Percentiles rank a stretch among this genome's conserved stretches.
Evolutionary conservation across 2,888 invertebrate genomes (phyloP).

Genomic region (Arrhopalites spinosus): DNA sequence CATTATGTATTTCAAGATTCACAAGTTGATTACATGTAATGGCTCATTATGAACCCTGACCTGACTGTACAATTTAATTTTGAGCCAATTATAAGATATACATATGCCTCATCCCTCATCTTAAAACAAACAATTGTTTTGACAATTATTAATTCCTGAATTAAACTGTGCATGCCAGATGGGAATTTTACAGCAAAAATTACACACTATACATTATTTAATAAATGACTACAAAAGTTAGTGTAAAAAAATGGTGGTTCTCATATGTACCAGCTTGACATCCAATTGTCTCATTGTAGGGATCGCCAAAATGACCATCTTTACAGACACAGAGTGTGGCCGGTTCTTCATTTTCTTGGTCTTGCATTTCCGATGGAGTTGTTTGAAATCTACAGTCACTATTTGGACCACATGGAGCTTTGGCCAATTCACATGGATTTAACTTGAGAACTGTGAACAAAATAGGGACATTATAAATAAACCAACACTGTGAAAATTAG

Average conservation of each 20-base stretch:
- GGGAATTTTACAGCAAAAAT: neutral
- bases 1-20: too few species aligned
- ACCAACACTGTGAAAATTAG: too few species aligned
- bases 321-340: slow-evolving; percentile 57
- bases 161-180: too few species aligned
- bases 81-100: too few species aligned
- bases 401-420: slow-evolving; percentile 56
- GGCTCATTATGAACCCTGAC: too few species aligned
- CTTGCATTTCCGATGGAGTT: slow-evolving; percentile 50
- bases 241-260: too few species aligned
- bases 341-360: slow-evolving; percentile 47
- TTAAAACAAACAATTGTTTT: too few species aligned
- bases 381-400: slow-evolving; percentile 54
- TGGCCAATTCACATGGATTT: slow-evolving; percentile 56
- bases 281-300: slow-evolving; percentile 55
- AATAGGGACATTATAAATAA: too few species aligned
- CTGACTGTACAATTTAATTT: too few species aligned
- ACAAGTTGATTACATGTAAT: too few species aligned
- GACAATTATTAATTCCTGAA: too few species aligned
- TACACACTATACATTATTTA: neutral
- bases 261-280: slow-evolving; percentile 47
- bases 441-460: slow-evolving; percentile 47
- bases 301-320: slow-evolving; percentile 56
- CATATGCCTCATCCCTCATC: too few species aligned
- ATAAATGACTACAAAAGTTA: neutral